Evolutionary conservation across 2,888 invertebrate genomes (phyloP).

Genomic region (Scaeva pyrastri): DNA sequence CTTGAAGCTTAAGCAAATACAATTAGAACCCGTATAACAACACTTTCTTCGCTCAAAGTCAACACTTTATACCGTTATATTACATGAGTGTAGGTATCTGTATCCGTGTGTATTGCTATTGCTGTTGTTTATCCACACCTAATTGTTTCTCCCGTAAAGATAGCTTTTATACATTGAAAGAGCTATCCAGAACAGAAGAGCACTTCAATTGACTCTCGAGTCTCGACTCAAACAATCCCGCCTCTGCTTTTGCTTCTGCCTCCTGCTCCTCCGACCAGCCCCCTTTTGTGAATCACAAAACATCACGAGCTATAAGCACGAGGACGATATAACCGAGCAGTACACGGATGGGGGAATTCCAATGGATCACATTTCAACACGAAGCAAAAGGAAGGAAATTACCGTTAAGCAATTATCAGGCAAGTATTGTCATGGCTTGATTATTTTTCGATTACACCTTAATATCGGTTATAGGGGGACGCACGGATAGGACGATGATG

Average conservation of each 20-base stretch:
- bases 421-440: constrained; percentile 74
- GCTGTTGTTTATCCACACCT: constrained; percentile 68
- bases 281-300: too few relatives aligned
- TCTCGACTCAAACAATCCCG: not conserved
- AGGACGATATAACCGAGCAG: not conserved
- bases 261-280: too few relatives aligned
- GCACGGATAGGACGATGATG: too few relatives aligned
- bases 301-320: too few relatives aligned
- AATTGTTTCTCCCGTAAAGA: constrained; percentile 62
- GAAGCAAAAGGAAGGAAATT: constrained; percentile 59
- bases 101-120: not conserved
- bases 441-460: constrained; percentile 74
- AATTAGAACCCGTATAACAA: constrained; percentile 24
- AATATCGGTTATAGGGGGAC: constrained; percentile 47
- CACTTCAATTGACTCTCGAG: constrained; percentile 28
- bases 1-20: constrained; percentile 35
- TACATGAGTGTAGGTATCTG: not conserved
- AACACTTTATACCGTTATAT: constrained; percentile 37
- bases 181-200: constrained; percentile 31
- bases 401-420: constrained; percentile 73
- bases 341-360: constrained; percentile 15
- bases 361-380: constrained; percentile 41
- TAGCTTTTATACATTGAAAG: constrained; percentile 18
- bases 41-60: constrained; percentile 27
- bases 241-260: too few relatives aligned